These are phyloP conservation scores for Echeneis naucrates DNA, from an alignment of 2,797 vertebrate species.

Conservation along the genomic window DNA sequence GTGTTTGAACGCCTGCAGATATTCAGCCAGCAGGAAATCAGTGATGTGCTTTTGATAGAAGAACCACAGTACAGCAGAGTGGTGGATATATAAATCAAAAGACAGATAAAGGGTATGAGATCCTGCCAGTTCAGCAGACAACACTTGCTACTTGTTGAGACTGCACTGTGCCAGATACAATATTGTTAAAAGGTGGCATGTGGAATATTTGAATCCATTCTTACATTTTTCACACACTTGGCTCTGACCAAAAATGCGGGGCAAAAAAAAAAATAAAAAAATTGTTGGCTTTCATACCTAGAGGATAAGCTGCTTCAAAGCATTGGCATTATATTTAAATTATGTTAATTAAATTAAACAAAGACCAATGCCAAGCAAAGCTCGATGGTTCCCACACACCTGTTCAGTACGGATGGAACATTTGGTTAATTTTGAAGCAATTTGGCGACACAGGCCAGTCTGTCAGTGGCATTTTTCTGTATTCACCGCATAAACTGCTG, in stretches of 20 bases:
- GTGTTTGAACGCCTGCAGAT: slow-evolving; percentile 50
- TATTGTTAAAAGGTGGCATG: slow-evolving; percentile 48
- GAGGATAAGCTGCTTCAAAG: slow-evolving; percentile 65
- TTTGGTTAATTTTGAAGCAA: slow-evolving; percentile 54
- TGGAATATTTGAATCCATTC: slow-evolving; percentile 36
- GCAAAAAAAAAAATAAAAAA: slow-evolving; percentile 30
- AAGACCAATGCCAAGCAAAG: slow-evolving; percentile 63
- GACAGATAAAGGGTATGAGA: slow-evolving; percentile 53
- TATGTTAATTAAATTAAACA: slow-evolving; percentile 70
- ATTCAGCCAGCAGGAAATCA: slow-evolving; percentile 42
- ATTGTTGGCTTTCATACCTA: slow-evolving; percentile 32
- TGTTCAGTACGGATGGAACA: slow-evolving; percentile 63
- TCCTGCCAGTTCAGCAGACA: slow-evolving; percentile 61
- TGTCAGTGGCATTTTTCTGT: slow-evolving; percentile 40
- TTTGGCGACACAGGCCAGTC: slow-evolving; percentile 42
- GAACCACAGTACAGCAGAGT: slow-evolving; percentile 31
- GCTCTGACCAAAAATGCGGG: slow-evolving; percentile 42
- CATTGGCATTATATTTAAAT: slow-evolving; percentile 65
- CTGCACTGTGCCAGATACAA: slow-evolving; percentile 30
- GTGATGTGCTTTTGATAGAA: slow-evolving; percentile 57
- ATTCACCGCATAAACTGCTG: slow-evolving; percentile 22
- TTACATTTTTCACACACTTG: slow-evolving; percentile 30
- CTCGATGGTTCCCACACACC: slow-evolving; percentile 64
- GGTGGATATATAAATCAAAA: slow-evolving; percentile 62
- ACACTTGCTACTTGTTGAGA: slow-evolving; percentile 64